Percentiles rank a stretch among this genome's conserved stretches.
Conservation (phyloP, 2,888 invertebrate species). For the Urechis unicinctus region DNA sequence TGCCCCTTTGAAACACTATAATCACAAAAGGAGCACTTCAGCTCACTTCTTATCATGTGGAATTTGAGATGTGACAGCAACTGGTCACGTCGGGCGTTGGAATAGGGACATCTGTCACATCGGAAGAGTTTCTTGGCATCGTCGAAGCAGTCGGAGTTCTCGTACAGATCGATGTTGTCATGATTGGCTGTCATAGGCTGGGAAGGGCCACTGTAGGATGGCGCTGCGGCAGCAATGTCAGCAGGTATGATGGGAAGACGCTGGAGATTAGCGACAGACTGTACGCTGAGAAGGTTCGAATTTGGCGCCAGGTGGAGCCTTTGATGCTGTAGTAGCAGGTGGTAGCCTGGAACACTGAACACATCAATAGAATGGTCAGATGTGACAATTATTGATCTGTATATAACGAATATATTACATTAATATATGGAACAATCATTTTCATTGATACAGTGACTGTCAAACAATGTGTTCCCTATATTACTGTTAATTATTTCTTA, state of each 20-base stretch:
- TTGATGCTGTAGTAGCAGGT: constrained; percentile 75
- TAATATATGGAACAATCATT: too few relatives aligned
- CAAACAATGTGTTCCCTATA: too few relatives aligned
- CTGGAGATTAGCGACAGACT: constrained; percentile 42
- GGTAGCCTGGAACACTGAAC: constrained; percentile 70
- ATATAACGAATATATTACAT: too few relatives aligned
- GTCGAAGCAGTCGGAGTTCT: constrained; percentile 33
- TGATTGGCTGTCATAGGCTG: not conserved
- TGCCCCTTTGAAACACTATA: constrained; percentile 70
- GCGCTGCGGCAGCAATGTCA: constrained; percentile 53
- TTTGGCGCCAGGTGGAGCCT: constrained; percentile 61
- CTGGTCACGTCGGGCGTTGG: constrained; percentile 66
- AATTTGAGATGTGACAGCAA: constrained; percentile 70
- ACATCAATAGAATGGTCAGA: constrained; percentile 54
- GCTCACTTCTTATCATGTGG: constrained; percentile 63
- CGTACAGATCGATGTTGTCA: constrained; percentile 31
- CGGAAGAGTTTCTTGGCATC: constrained; percentile 63
- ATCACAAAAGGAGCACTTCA: constrained; percentile 76
- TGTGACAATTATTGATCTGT: not conserved
- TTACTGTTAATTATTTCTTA: too few relatives aligned
- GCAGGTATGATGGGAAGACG: constrained; percentile 42
- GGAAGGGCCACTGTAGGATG: constrained; percentile 25
- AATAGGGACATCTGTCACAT: constrained; percentile 76
- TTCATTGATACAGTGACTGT: too few relatives aligned
- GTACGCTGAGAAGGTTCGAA: constrained; percentile 40